These are phyloP conservation scores for Salmo trutta DNA, from an alignment of 2,797 vertebrate genomes.

Conservation along the genomic window DNA sequence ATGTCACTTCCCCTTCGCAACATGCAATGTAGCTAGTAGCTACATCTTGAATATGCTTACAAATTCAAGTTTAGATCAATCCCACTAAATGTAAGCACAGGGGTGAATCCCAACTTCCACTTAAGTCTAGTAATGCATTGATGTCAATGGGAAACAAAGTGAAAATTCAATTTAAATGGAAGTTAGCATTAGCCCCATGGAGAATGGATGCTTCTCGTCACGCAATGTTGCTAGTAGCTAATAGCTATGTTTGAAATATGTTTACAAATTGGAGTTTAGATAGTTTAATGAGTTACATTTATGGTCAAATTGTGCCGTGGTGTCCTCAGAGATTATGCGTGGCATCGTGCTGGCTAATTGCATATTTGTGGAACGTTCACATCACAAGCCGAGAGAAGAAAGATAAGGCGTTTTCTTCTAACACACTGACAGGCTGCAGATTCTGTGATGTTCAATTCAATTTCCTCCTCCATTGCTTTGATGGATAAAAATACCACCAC, in stretches of 20 bases:
- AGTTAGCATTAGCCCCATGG: not conserved
- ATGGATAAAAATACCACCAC: conserved; percentile 14
- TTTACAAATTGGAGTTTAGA: not conserved
- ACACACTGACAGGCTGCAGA: not conserved
- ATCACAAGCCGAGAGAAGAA: conserved; percentile 10
- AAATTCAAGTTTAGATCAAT: too few relatives aligned
- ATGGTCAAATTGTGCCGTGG: not conserved
- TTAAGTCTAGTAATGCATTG: too few relatives aligned
- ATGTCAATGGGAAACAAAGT: too few relatives aligned
- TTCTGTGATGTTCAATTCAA: conserved; percentile 14
- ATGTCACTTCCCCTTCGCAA: too few relatives aligned
- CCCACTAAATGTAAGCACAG: too few relatives aligned
- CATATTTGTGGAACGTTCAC: not conserved
- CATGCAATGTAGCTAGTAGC: too few relatives aligned
- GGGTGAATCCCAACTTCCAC: too few relatives aligned
- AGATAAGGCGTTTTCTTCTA: not conserved
- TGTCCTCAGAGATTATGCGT: not conserved
- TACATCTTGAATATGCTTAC: too few relatives aligned
- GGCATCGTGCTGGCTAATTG: conserved; percentile 8
- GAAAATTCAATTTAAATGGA: not conserved
- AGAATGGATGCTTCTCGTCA: not conserved
- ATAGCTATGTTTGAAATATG: not conserved
- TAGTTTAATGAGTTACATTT: not conserved
- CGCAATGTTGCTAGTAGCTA: not conserved
- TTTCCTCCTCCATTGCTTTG: conserved; percentile 7